Percentiles rank a stretch among this genome's conserved stretches.
These are phyloP conservation scores for Adelosebastes latens DNA, from an alignment of 2,797 vertebrate genomes.

Conservation along the genomic window DNA sequence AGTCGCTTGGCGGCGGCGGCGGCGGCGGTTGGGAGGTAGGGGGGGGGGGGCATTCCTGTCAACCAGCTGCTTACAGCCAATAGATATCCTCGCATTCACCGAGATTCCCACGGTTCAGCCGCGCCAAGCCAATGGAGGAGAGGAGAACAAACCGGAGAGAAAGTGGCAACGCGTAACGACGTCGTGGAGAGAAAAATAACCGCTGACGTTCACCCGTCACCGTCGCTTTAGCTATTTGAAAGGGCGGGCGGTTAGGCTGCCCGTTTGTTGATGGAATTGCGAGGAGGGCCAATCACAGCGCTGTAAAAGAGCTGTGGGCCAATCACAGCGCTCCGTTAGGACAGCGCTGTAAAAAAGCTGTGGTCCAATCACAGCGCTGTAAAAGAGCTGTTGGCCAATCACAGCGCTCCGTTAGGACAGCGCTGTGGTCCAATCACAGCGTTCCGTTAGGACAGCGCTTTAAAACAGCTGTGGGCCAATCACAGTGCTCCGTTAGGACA, in stretches of 20 bases:
- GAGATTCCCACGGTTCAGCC: constrained; percentile 61
- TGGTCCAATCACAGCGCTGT: no score
- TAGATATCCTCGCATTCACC: constrained; percentile 34
- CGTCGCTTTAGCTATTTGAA: constrained; percentile 34
- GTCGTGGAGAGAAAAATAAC: constrained; percentile 69
- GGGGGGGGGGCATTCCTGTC: constrained; percentile 38
- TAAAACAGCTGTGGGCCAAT: constrained; percentile 51
- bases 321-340: constrained; percentile 41
- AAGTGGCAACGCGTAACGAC: constrained; percentile 39
- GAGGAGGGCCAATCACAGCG: constrained; percentile 58
- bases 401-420: no score
- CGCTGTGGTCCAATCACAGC: constrained; percentile 56
- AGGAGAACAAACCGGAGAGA: constrained; percentile 1
- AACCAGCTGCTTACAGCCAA: constrained; percentile 58
- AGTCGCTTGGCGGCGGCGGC: constrained; percentile 52
- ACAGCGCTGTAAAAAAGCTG: no score
- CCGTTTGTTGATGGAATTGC: constrained; percentile 44
- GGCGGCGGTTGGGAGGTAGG: neutral
- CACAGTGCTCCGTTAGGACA: no score
- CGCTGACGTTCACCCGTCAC: constrained; percentile 52
- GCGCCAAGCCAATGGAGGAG: constrained; percentile 50
- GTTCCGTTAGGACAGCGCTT: no score
- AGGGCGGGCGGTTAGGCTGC: constrained; percentile 30
- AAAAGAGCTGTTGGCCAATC: no score
- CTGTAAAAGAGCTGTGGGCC: constrained; percentile 17